Evolutionary conservation across 2,888 invertebrate genomes (phyloP), one percentile per base, ranked within the genome.

Genomic region (Meteorus colon): DNA sequence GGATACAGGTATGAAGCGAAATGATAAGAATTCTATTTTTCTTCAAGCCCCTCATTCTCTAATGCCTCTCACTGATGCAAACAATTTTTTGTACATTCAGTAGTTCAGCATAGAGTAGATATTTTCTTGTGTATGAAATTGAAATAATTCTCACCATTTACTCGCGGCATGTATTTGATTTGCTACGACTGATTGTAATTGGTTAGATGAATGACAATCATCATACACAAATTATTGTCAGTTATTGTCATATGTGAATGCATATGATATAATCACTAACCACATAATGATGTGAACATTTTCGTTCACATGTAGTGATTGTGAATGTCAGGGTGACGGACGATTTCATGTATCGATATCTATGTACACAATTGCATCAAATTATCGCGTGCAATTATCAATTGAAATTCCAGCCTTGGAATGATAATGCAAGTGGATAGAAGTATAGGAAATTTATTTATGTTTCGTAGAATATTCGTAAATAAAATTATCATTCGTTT

Each of bases 1-100:
- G 84, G 90, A 91, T 59, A 93, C 93, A 48, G 93, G 91, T 91
- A 80, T 34, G 8, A 4, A 41, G 45, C 14, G 62, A 37, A 10
- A 8, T n/a, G 48, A 51, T 62, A 8, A 5, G 1, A 14, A 59
- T 34, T 24, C 19, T 29, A 48, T 63, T 41, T 41, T 41, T 12
- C 8, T 41, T 1, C 41, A 41, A 41, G 41, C 6, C 12, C 0
- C 1, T 29, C 62, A 51, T n/a, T 41, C 60, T 37, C 4, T 16
- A 34, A 34, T 34, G 48, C 48, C 16, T 48, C 16, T n/a, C n/a
- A n/a, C n/a, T 4, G 48, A 48, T n/a, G n/a, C n/a, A 4, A 48
- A n/a, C 14, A 5, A 24, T 34, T 55, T 31, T 55, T 55, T 24
- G 24, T 24, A 27, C 31, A 2, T 19, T 14, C 16, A 19, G 19